Conservation (phyloP, 2,113 vertebrate species). For the Prunella fulvescens region DNA sequence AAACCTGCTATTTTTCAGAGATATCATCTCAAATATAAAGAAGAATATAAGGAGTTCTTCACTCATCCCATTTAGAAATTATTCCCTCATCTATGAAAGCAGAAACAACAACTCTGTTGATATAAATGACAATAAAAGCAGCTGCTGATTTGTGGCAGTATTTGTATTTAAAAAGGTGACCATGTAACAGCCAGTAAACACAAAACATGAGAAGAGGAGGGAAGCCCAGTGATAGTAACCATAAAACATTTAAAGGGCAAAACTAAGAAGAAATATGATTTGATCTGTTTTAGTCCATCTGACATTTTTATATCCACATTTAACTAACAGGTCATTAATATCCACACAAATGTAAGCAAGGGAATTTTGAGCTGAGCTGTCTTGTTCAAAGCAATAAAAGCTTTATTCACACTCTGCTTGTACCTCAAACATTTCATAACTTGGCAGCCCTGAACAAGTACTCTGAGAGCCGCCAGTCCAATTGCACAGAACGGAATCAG, state of each 20-base stretch:
- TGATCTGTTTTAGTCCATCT: background rate
- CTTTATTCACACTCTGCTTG: conserved; percentile 18
- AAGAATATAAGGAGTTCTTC: background rate
- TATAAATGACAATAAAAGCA: background rate
- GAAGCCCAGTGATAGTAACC: background rate
- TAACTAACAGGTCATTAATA: conserved; percentile 26
- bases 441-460: background rate
- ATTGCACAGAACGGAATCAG: background rate
- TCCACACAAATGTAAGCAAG: conserved; percentile 9
- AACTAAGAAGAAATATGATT: background rate
- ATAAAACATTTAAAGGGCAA: background rate
- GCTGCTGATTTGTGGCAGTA: background rate
- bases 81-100: background rate
- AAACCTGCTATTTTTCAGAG: background rate
- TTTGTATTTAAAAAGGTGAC: background rate
- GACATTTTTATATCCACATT: conserved; percentile 26
- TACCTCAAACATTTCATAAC: conserved; percentile 28
- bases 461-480: background rate
- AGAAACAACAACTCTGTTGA: background rate
- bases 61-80: background rate
- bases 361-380: background rate
- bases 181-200: background rate
- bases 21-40: background rate
- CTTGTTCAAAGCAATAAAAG: conserved; percentile 34
- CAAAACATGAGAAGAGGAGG: background rate